Evolutionary conservation across 2,113 vertebrate genomes (phyloP).

Genomic region (Heterochromis multidens): DNA sequence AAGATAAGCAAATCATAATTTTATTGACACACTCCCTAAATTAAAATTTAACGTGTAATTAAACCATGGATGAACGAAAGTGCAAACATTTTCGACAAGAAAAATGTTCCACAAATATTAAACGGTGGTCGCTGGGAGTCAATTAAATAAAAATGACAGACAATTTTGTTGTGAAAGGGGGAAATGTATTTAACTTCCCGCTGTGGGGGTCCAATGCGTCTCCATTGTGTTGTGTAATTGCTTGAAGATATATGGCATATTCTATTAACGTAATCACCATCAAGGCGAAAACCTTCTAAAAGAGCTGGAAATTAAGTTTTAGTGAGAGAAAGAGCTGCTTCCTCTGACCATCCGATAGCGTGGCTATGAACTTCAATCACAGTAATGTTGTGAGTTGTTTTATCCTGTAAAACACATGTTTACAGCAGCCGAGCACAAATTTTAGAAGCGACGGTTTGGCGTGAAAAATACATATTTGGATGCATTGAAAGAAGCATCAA

Average conservation of each 20-base stretch:
- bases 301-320: slow-evolving; percentile 77
- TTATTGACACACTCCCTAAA: background rate
- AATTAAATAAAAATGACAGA: slow-evolving; percentile 42
- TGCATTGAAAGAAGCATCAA: background rate
- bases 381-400: background rate
- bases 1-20: background rate
- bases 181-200: slow-evolving; percentile 84
- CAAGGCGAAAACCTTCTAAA: slow-evolving; percentile 79
- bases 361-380: background rate
- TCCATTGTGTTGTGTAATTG: slow-evolving; percentile 87
- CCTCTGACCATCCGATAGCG: slow-evolving; percentile 82
- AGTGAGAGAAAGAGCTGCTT: slow-evolving; percentile 68
- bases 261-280: slow-evolving; percentile 97
- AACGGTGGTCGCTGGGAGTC: slow-evolving; percentile 1
- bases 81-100: background rate
- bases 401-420: background rate
- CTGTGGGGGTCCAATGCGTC: slow-evolving; percentile 79
- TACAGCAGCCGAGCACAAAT: background rate
- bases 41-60: background rate
- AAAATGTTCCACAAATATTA: background rate
- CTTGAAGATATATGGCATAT: slow-evolving; percentile 92
- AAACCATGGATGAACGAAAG: background rate
- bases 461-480: background rate
- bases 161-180: slow-evolving; percentile 75
- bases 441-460: background rate